Percentiles rank a stretch among this genome's conserved stretches.
These are phyloP conservation scores for Meiosimyza platycephala DNA, from an alignment of 2,888 invertebrate species.

Conservation along the genomic window DNA sequence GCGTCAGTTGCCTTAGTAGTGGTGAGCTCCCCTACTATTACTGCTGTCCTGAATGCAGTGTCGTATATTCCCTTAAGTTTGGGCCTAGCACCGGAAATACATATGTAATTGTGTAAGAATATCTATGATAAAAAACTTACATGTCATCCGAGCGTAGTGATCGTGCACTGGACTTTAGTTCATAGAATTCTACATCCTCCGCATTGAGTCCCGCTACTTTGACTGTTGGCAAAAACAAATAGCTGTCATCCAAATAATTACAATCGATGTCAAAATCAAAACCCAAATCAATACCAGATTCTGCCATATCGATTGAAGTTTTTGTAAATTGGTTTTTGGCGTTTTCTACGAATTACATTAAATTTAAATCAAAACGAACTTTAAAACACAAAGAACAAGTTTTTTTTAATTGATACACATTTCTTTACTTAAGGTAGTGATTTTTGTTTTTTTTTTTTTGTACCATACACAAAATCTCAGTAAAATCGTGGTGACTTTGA, in stretches of 20 bases:
- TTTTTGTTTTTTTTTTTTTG: not conserved
- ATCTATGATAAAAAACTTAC: constrained; percentile 64
- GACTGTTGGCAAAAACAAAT: constrained; percentile 55
- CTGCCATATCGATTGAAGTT: constrained; percentile 59
- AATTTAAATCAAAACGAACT: too few species aligned
- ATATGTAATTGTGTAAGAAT: not conserved
- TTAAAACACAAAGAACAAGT: too few species aligned
- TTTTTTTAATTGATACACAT: too few species aligned
- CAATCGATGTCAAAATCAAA: constrained; percentile 72
- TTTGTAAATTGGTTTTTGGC: not conserved
- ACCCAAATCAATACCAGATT: constrained; percentile 75
- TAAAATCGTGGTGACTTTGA: too few species aligned
- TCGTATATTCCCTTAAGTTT: too few species aligned
- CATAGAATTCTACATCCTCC: constrained; percentile 71
- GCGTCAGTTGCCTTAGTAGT: too few species aligned
- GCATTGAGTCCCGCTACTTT: constrained; percentile 55
- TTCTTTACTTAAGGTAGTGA: too few species aligned
- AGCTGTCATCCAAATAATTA: constrained; percentile 55
- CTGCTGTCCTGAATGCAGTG: too few species aligned
- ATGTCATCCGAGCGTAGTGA: constrained; percentile 71
- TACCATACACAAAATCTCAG: too few species aligned
- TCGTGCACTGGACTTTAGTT: constrained; percentile 70
- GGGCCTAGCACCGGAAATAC: too few species aligned
- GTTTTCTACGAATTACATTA: too few species aligned
- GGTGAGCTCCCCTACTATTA: too few species aligned